Evolutionary conservation across 2,113 vertebrate genomes (phyloP).

Genomic region (Tyrannus savana): DNA sequence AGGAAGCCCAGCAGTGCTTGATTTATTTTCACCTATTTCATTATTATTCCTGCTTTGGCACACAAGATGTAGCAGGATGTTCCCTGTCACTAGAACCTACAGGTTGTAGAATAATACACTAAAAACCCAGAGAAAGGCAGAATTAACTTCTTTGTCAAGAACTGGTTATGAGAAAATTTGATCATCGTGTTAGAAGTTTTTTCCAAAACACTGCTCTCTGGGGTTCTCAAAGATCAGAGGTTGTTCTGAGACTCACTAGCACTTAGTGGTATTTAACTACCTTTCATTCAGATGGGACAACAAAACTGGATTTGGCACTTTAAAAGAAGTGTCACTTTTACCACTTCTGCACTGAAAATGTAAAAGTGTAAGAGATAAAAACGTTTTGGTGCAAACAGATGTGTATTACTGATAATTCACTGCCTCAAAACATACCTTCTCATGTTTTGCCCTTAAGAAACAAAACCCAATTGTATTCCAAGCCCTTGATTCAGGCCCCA

Average conservation of each 20-base stretch:
- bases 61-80: neutral
- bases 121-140: neutral
- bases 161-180: neutral
- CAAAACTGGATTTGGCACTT: neutral
- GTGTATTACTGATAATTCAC: neutral
- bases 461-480: neutral
- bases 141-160: neutral
- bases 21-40: neutral
- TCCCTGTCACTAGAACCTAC: neutral
- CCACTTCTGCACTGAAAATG: neutral
- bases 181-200: neutral
- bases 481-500: slow-evolving; percentile 11
- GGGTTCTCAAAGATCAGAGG: neutral
- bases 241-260: neutral
- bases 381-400: neutral
- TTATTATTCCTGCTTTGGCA: neutral
- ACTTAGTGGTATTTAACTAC: neutral
- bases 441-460: neutral
- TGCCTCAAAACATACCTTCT: neutral
- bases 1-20: neutral
- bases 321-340: neutral
- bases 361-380: neutral
- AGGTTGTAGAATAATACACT: neutral
- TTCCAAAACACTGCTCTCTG: neutral
- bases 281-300: neutral